These are phyloP conservation scores for Perognathus longimembris DNA, from an alignment of 2,113 vertebrate genomes.

Conservation along the genomic window DNA sequence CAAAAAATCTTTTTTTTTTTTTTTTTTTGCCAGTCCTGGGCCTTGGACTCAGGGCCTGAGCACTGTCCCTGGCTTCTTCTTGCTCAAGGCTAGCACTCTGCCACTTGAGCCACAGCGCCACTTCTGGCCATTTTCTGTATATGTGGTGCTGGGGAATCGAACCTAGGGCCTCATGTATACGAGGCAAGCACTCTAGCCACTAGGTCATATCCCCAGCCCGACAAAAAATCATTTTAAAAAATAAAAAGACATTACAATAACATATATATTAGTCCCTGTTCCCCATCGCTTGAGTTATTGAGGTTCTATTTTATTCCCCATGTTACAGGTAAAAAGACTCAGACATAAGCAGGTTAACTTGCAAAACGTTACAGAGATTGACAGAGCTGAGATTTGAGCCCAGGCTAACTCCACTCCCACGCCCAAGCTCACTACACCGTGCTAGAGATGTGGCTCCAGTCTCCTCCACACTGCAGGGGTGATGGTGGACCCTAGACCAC, in stretches of 20 bases:
- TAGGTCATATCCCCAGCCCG: too few relatives aligned
- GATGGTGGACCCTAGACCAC: neutral
- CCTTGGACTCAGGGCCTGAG: too few relatives aligned
- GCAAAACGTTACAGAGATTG: neutral
- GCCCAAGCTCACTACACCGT: neutral
- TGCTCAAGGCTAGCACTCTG: too few relatives aligned
- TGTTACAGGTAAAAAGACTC: constrained; percentile 54
- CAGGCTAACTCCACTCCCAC: neutral
- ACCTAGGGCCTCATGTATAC: too few relatives aligned
- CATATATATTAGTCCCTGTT: neutral
- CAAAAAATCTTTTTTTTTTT: too few relatives aligned
- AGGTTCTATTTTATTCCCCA: constrained; percentile 15
- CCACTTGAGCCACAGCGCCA: too few relatives aligned
- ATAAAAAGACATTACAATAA: neutral
- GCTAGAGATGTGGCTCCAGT: neutral
- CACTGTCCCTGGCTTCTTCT: too few relatives aligned
- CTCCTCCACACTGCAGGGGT: neutral
- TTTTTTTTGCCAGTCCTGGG: too few relatives aligned
- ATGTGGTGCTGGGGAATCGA: too few relatives aligned
- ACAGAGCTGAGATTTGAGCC: constrained; percentile 1
- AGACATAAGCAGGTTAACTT: neutral
- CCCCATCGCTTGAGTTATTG: neutral
- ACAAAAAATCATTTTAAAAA: too few relatives aligned
- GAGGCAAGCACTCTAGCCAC: too few relatives aligned
- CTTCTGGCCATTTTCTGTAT: too few relatives aligned